Evolutionary conservation across 2,113 vertebrate genomes (phyloP).

Genomic region (Myiozetetes cayanensis): DNA sequence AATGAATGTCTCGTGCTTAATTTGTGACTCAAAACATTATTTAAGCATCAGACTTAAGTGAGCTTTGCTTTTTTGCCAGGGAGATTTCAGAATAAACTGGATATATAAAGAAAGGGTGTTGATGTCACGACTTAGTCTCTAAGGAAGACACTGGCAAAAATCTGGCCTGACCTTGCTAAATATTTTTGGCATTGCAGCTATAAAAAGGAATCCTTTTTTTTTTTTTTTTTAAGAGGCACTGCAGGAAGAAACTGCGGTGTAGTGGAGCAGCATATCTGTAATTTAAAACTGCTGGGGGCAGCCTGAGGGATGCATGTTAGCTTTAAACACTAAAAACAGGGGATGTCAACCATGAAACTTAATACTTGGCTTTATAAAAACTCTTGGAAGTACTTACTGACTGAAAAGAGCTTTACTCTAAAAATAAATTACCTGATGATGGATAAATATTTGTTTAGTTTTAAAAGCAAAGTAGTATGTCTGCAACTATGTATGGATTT

Average conservation of each 20-base stretch:
- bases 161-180: slow-evolving; percentile 59
- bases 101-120: slow-evolving; percentile 51
- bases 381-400: neutral
- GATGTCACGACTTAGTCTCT: slow-evolving; percentile 58
- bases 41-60: neutral
- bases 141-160: slow-evolving; percentile 56
- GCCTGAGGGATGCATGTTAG: slow-evolving; percentile 16
- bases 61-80: slow-evolving; percentile 28
- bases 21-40: neutral
- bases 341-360: neutral
- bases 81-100: slow-evolving; percentile 30
- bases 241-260: slow-evolving; percentile 31
- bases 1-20: neutral
- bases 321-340: slow-evolving; percentile 12
- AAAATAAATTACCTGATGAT: neutral
- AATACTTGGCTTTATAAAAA: neutral
- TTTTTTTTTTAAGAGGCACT: slow-evolving; percentile 22
- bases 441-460: neutral
- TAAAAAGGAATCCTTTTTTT: slow-evolving; percentile 36
- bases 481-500: neutral
- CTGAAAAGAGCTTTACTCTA: neutral
- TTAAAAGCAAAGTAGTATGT: neutral
- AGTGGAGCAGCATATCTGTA: slow-evolving; percentile 12
- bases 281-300: slow-evolving; percentile 40
- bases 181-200: slow-evolving; percentile 43